Conservation (phyloP, 2,888 invertebrate genomes). For the Drosophila koepferae region DNA sequence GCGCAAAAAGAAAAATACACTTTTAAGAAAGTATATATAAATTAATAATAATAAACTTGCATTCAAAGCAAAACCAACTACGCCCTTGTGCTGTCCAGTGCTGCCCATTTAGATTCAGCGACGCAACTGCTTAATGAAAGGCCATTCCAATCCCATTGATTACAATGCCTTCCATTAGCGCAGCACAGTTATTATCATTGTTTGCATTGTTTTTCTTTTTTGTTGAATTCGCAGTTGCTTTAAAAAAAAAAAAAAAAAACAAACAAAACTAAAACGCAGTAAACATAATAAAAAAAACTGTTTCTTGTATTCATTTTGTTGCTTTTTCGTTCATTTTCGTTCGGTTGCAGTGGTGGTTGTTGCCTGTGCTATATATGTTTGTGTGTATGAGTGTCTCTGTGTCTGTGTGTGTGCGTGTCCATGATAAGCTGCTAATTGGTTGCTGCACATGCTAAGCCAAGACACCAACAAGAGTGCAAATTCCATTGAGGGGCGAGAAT, state of each 20-base stretch:
- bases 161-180: background rate
- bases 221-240: conserved; percentile 7
- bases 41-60: conserved; percentile 7
- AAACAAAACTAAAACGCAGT: background rate
- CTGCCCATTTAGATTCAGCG: background rate
- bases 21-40: too few relatives aligned
- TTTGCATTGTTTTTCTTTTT: background rate
- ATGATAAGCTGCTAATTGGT: conserved; percentile 28
- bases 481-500: conserved; percentile 16
- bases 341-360: conserved; percentile 76
- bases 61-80: conserved; percentile 28
- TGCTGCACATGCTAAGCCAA: conserved; percentile 45
- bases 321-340: conserved; percentile 47
- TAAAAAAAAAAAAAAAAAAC: background rate
- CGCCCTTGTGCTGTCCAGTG: conserved; percentile 9
- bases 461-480: conserved; percentile 39
- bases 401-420: conserved; percentile 12
- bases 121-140: background rate
- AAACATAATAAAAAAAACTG: conserved; percentile 1
- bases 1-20: conserved; percentile 9
- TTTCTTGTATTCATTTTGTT: conserved; percentile 18
- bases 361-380: conserved; percentile 61
- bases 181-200: conserved; percentile 5
- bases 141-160: background rate
- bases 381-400: conserved; percentile 25